These are phyloP conservation scores for Trypoxylus dichotomus DNA, from an alignment of 1,140 invertebrate genomes.

Conservation along the genomic window DNA sequence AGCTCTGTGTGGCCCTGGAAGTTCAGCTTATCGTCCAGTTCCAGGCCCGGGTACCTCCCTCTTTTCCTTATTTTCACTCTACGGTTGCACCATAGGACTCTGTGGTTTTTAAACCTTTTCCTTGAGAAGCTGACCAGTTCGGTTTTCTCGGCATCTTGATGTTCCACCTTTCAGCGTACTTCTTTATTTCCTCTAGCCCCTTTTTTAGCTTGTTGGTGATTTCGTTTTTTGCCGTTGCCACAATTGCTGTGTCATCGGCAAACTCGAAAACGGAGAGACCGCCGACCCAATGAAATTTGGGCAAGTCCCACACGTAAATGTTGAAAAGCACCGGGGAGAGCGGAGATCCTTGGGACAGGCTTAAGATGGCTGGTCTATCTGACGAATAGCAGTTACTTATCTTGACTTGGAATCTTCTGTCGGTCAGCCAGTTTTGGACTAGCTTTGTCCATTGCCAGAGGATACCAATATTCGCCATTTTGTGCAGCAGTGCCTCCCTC, in stretches of 20 bases:
- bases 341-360: conserved; percentile 14
- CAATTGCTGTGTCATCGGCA: too few species aligned
- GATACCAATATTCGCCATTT: conserved; percentile 4
- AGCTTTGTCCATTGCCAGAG: not conserved
- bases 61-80: too few species aligned
- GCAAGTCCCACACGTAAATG: not conserved
- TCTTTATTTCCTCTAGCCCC: not conserved
- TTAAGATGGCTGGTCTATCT: not conserved
- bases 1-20: too few species aligned
- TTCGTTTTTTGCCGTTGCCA: too few species aligned
- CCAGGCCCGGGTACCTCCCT: too few species aligned
- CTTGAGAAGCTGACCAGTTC: not conserved
- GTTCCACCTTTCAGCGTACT: not conserved
- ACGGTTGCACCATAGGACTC: not conserved
- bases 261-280: too few species aligned
- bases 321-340: conserved; percentile 1
- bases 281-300: not conserved
- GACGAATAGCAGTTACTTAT: not conserved
- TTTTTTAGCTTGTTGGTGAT: not conserved
- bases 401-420: not conserved
- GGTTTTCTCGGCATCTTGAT: not conserved
- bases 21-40: too few species aligned
- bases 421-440: not conserved
- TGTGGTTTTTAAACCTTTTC: not conserved
- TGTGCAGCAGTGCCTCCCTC: too few species aligned